Evolutionary conservation across 2,888 invertebrate species (phyloP).

Genomic region (Tachina lurida): DNA sequence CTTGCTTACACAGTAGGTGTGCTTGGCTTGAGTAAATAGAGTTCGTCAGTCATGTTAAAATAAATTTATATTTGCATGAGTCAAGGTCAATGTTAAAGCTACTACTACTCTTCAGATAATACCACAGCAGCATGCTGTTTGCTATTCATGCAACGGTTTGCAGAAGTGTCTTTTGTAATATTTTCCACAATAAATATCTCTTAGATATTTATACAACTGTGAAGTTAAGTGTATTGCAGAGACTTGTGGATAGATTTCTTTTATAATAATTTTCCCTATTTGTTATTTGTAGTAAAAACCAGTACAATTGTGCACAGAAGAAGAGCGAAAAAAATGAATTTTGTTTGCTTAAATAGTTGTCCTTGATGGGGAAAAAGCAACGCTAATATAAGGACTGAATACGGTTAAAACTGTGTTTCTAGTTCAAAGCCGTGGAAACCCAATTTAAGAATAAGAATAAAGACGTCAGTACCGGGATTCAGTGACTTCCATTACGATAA

Average conservation of each 20-base stretch:
- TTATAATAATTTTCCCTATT: not conserved
- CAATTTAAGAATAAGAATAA: too few relatives aligned
- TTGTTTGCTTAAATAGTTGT: constrained; percentile 24
- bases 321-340: not conserved
- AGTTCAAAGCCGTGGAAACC: too few relatives aligned
- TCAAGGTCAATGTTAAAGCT: constrained; percentile 59
- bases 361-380: constrained; percentile 35
- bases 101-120: constrained; percentile 17
- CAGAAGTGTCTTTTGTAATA: constrained; percentile 19
- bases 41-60: constrained; percentile 8
- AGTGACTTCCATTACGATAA: too few relatives aligned
- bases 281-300: constrained; percentile 6
- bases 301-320: constrained; percentile 1
- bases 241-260: constrained; percentile 35
- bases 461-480: too few relatives aligned
- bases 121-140: constrained; percentile 2
- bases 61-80: constrained; percentile 58
- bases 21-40: constrained; percentile 12
- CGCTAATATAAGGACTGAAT: not conserved
- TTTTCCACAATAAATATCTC: constrained; percentile 42
- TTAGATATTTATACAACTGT: constrained; percentile 52
- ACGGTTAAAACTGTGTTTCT: not conserved
- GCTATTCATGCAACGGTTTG: constrained; percentile 17
- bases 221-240: constrained; percentile 43
- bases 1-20: not conserved